A percentile compares a stretch with the other conserved stretches of the same genome.
These are phyloP conservation scores for Trilocha varians DNA, from an alignment of 2,888 invertebrate species.

Conservation along the genomic window DNA sequence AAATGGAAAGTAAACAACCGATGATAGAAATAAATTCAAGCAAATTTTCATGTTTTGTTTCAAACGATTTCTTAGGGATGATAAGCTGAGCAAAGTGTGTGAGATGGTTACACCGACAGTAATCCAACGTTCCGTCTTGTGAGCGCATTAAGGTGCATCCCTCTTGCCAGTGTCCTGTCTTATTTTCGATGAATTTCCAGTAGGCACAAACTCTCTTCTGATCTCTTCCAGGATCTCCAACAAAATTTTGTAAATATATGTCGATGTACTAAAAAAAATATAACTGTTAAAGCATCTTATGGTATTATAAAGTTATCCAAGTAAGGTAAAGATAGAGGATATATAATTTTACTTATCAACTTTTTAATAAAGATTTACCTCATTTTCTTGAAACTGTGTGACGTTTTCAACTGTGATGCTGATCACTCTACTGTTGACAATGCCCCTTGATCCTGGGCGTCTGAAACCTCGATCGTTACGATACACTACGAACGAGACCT, in stretches of 20 bases:
- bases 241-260: conserved; percentile 52
- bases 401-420: conserved; percentile 58
- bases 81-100: conserved; percentile 75
- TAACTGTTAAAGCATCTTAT: not conserved
- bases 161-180: conserved; percentile 64
- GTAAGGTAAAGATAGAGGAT: no score
- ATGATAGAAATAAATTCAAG: conserved; percentile 63
- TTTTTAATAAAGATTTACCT: no score
- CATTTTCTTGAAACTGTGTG: conserved; percentile 37
- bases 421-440: conserved; percentile 62
- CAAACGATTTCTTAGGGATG: conserved; percentile 43
- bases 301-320: no score
- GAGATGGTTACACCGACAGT: conserved; percentile 70
- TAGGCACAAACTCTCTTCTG: conserved; percentile 61
- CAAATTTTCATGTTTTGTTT: conserved; percentile 42
- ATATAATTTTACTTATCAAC: conserved; percentile 1
- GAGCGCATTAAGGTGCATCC: conserved; percentile 62
- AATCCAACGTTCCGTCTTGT: conserved; percentile 40
- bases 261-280: conserved; percentile 41
- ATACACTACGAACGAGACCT: conserved; percentile 64
- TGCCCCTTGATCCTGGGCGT: conserved; percentile 10
- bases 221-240: conserved; percentile 30
- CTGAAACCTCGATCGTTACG: conserved; percentile 58
- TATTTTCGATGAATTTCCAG: conserved; percentile 66
- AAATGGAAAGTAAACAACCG: conserved; percentile 63